Base-by-base conservation (phyloP, 1,140 invertebrate species). In the Cephus cinctus region DNA sequence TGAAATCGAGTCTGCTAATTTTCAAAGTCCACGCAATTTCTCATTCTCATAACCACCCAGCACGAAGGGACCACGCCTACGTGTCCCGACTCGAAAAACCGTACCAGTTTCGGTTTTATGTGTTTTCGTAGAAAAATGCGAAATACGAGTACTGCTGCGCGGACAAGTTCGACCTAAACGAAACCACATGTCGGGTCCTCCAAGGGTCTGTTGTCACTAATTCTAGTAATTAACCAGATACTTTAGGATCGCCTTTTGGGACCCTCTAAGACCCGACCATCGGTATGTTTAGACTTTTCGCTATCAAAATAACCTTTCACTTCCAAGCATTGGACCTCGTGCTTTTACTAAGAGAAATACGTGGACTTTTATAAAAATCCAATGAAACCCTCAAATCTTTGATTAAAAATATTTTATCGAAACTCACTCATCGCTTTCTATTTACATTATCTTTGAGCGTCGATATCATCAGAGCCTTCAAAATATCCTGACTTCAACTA, bases 161-260 rank as follows among this genome's bases (percentile, higher is more conserved):
- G 25, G 21, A 59, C 25, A 35, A 47, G 34, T 21, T 8, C 4
- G 22, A 27, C 5, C 14, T 54, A 56, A 54, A 57, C 30, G 43
- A 18, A 8, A 40, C 59, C 63, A 63, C 50, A 54, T 65, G 57
- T 36, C 22, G 22, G n/a, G n/a, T 12, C 42, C 5, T 22, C 56
- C 50, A 35, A 22, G 21, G 16, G 36, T 43, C 36, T 52, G 52
- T 56, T 55, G 52, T 57, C 56, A 59, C 61, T 66, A 67, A 66
- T 66, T 62, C 52, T 39, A 50, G 47, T 57, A 64, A 66, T 66
- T 67, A 64, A 60, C 42, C 39, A 38, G 53, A 51, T 50, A 57
- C 47, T 60, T 36, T 42, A 36, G 21, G 43, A 52, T 44, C 43
- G 50, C 50, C 49, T 42, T 47, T 30, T 8, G 51, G 25, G 25